Evolutionary conservation across 2,797 vertebrate species (phyloP), one percentile per base, ranked within the genome.

Genomic region (Gymnocypris eckloni): DNA sequence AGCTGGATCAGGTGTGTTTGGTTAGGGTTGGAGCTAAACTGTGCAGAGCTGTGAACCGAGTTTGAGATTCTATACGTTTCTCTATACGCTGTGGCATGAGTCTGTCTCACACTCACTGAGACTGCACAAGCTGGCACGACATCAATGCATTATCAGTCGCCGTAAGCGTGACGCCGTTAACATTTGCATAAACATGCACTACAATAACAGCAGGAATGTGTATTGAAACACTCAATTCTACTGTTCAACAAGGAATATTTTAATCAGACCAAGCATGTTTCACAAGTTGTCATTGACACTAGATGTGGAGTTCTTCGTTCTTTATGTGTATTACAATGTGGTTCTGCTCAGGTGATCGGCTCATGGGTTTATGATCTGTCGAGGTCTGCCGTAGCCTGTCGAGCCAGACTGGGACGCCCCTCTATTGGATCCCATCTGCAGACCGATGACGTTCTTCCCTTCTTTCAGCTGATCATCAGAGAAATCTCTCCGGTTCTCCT

Each of bases 371-470:
- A 97, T 94, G 94, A 99, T 99, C 96, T 99, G 98, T 90, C 98
- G 94, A 86, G 96, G 94, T 86, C 96, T 92, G 50, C 98, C 98
- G 0, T 99, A 99, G 91, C 98, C 95, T 0, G 95, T 98, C 97
- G 97, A 98, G 86, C 98, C 98, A 39, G 97, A 94, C 95, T 99
- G 98, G 76, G 97, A 97, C 71, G 98, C 98, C 4, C 98, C 98
- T 94, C 96, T 96, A 91, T 99, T 99, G 92, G 93, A 97, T 39
- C 98, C 98, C 98, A 99, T 99, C 94, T 99, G 98, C 88, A 99
- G 91, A 61, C 98, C 98, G 1, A 99, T 99, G 82, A 99, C 95
- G 1, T 95, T 96, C 93, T 99, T 98, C 70, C 98, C 98, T 4
- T 98, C 96, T 93, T 98, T 98, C 86, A 99, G 83, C 86, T 99